These are phyloP conservation scores for Lathronympha strigana DNA, from an alignment of 2,888 invertebrate genomes.

Conservation along the genomic window DNA sequence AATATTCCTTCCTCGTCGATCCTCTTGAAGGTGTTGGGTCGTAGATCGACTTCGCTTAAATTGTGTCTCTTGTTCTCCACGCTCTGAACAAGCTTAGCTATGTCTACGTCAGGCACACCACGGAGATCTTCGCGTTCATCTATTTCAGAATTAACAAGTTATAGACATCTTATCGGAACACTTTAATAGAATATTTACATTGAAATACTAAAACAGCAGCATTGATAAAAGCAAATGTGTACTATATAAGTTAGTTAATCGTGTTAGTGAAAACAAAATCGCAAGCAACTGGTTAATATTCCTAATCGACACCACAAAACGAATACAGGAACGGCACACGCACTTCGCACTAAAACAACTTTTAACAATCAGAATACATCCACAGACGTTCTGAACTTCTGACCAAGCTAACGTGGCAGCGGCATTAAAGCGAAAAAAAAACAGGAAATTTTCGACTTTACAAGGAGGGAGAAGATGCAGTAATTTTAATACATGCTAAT, in stretches of 20 bases:
- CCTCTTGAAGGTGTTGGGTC: slow-evolving; percentile 75
- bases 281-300: not conserved
- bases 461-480: not conserved
- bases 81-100: slow-evolving; percentile 73
- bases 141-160: slow-evolving; percentile 46
- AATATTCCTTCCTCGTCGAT: slow-evolving; percentile 78
- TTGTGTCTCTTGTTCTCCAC: slow-evolving; percentile 69
- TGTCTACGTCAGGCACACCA: slow-evolving; percentile 76
- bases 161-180: not conserved
- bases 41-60: slow-evolving; percentile 69
- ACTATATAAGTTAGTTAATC: not conserved
- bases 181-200: not conserved
- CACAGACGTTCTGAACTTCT: not conserved
- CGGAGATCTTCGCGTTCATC: slow-evolving; percentile 79
- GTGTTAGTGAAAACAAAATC: not conserved
- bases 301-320: not conserved
- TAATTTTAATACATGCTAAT: not conserved
- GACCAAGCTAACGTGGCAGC: slow-evolving; percentile 14
- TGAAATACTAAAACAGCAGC: not conserved
- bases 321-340: not conserved
- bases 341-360: not conserved
- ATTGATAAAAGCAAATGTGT: not conserved
- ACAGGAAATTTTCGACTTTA: not conserved
- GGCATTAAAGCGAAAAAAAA: not conserved
- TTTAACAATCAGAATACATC: not conserved